Percentiles rank a stretch among this genome's conserved stretches.
phyloP scores from a whole-genome alignment of 2,888 invertebrate species.

The Ctena decussata region DNA sequence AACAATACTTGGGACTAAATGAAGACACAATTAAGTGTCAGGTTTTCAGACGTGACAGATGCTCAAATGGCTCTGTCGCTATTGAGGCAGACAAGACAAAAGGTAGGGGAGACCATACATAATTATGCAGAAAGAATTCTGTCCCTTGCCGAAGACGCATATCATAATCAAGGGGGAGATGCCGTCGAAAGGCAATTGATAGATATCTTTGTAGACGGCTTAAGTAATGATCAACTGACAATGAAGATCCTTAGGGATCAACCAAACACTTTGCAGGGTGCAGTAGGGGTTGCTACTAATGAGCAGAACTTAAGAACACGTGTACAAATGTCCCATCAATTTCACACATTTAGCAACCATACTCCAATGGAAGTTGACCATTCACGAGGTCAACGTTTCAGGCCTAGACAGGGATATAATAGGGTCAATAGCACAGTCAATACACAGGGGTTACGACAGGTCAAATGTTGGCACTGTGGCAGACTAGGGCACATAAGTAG shows the following conservation, averaged over 20 bases:
- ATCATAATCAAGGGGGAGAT: slow-evolving; percentile 7
- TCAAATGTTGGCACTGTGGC: slow-evolving; percentile 14
- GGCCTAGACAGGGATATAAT: too few relatives aligned
- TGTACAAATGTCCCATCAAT: neutral
- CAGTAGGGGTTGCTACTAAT: too few relatives aligned
- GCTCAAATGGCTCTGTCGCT: too few relatives aligned
- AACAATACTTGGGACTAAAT: neutral
- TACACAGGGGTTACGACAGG: too few relatives aligned
- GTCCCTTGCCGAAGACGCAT: slow-evolving; percentile 23
- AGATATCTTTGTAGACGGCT: slow-evolving; percentile 26
- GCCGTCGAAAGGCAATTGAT: slow-evolving; percentile 22
- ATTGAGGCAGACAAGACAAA: slow-evolving; percentile 5
- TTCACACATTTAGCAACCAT: neutral
- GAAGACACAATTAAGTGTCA: too few relatives aligned
- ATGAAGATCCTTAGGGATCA: too few relatives aligned
- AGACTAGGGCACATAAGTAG: neutral
- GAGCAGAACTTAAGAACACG: too few relatives aligned
- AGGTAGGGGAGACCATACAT: neutral
- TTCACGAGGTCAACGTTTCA: neutral
- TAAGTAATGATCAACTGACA: too few relatives aligned
- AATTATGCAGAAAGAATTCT: slow-evolving; percentile 17
- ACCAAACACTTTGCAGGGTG: too few relatives aligned
- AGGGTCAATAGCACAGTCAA: too few relatives aligned
- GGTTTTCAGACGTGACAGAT: too few relatives aligned
- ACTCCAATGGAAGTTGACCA: neutral